phyloP scores from a whole-genome alignment of 2,888 invertebrate species.

The Cremastinae sp. region DNA sequence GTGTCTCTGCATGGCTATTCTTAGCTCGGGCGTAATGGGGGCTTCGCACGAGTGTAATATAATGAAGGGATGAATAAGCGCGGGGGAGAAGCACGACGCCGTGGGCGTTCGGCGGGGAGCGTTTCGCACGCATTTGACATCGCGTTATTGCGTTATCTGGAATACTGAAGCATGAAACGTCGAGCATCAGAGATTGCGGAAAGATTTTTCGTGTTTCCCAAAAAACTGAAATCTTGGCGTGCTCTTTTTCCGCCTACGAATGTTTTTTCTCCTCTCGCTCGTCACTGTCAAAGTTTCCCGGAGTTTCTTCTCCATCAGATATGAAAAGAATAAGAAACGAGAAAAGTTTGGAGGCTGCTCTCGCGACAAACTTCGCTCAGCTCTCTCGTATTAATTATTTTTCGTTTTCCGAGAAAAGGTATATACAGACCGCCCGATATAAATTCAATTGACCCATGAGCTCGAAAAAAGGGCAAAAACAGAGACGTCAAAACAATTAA shows the following conservation, averaged over 20 bases:
- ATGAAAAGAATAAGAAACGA: slow-evolving; percentile 4
- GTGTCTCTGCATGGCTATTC: slow-evolving; percentile 35
- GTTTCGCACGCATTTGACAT: slow-evolving; percentile 28
- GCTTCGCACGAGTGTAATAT: neutral
- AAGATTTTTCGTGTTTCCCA: neutral
- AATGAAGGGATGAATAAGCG: neutral
- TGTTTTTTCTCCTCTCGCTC: slow-evolving; percentile 1
- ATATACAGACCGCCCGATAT: neutral
- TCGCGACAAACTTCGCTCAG: neutral
- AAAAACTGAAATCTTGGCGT: neutral
- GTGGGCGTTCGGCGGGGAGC: slow-evolving; percentile 30
- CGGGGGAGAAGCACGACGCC: neutral
- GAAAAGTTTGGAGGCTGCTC: neutral
- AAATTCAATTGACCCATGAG: slow-evolving; percentile 8
- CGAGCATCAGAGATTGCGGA: neutral
- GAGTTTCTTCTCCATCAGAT: neutral
- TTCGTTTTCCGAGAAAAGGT: neutral
- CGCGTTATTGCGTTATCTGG: slow-evolving; percentile 17
- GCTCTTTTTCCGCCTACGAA: neutral
- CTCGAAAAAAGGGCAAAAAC: too few species aligned
- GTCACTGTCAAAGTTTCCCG: neutral
- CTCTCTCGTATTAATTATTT: slow-evolving; percentile 31
- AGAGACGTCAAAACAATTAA: too few species aligned
- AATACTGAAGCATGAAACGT: slow-evolving; percentile 32
- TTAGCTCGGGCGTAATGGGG: slow-evolving; percentile 39